Percentiles rank a stretch among this genome's conserved stretches.
Evolutionary conservation across 2,113 vertebrate genomes (phyloP).

Genomic region (Tachuris rubrigastra): DNA sequence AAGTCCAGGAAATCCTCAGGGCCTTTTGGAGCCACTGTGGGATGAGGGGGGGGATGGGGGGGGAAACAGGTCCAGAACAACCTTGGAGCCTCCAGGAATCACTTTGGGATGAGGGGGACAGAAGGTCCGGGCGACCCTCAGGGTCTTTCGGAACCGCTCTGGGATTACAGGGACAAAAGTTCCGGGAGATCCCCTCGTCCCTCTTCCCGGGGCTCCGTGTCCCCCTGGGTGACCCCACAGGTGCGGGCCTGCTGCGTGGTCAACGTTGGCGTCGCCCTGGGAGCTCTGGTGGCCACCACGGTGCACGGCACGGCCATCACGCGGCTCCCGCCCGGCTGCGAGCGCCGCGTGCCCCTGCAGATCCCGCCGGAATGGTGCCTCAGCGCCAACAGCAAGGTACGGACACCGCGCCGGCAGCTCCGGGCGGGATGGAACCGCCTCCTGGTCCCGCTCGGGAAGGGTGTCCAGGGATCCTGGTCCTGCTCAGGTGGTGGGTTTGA

Average conservation of each 20-base stretch:
- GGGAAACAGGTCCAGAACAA: neutral
- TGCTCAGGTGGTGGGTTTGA: too few species aligned
- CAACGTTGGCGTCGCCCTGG: neutral
- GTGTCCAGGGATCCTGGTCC: too few species aligned
- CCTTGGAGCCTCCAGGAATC: rapidly evolving
- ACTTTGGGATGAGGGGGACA: neutral
- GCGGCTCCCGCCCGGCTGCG: rapidly evolving
- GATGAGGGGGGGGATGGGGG: neutral
- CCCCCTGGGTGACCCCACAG: neutral
- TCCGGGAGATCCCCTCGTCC: neutral
- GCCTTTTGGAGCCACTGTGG: neutral
- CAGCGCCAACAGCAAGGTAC: rapidly evolving
- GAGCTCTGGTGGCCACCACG: neutral
- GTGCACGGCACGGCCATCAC: constrained; percentile 11
- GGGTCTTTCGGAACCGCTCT: neutral
- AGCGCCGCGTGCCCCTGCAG: rapidly evolving
- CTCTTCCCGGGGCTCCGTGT: rapidly evolving
- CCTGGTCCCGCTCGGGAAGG: too few species aligned
- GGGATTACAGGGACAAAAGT: neutral
- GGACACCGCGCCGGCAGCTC: too few species aligned
- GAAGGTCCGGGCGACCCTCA: too few species aligned
- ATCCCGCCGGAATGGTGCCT: neutral
- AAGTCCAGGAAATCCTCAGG: rapidly evolving
- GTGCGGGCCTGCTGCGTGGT: neutral
- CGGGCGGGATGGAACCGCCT: too few species aligned